These are phyloP conservation scores for Okapia johnstoni DNA, from an alignment of 2,113 vertebrate genomes.

Conservation along the genomic window DNA sequence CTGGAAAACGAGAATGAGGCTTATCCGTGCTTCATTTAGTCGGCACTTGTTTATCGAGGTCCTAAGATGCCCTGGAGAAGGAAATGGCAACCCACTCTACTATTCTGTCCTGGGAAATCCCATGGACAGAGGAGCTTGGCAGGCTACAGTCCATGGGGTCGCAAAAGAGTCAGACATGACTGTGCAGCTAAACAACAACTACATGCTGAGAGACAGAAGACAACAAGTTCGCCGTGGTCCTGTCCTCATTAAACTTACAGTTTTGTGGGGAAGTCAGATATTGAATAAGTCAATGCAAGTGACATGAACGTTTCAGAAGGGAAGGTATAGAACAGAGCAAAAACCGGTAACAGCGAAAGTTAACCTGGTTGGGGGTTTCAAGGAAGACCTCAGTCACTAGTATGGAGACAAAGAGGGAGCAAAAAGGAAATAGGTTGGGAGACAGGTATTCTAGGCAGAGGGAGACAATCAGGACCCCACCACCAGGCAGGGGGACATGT, in stretches of 20 bases:
- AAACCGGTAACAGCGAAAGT: neutral
- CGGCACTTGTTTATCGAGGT: neutral
- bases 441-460: neutral
- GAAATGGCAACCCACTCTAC: neutral
- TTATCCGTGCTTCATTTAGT: neutral
- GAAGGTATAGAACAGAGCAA: neutral
- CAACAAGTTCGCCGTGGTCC: rapidly evolving
- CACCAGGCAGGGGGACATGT: neutral
- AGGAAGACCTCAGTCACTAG: neutral
- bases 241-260: too few relatives aligned
- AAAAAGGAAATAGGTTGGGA: neutral
- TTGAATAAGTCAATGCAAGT: neutral
- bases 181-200: neutral
- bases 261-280: neutral
- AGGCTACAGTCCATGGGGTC: neutral
- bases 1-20: neutral
- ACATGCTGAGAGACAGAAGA: neutral
- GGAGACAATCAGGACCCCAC: rapidly evolving
- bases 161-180: neutral
- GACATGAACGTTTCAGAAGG: neutral
- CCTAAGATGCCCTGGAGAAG: neutral
- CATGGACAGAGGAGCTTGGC: neutral
- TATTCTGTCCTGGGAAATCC: neutral
- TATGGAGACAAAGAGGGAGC: too few relatives aligned
- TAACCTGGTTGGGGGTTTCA: neutral